A percentile compares a stretch with the other conserved stretches of the same genome.
These are phyloP conservation scores for Microplitis deprimator DNA, from an alignment of 2,888 invertebrate species.

Conservation along the genomic window DNA sequence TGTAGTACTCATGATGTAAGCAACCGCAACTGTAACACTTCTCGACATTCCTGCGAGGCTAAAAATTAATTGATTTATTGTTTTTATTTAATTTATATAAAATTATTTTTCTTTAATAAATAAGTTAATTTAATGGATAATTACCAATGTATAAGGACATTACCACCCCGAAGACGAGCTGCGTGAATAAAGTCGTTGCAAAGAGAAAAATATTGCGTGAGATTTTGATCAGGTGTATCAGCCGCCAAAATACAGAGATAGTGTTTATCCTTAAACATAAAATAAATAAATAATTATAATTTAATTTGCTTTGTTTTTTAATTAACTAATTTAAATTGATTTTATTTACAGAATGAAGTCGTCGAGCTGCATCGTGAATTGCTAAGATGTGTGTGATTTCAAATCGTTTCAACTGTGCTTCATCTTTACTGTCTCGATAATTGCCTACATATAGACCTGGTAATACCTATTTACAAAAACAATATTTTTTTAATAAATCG, in stretches of 20 bases:
- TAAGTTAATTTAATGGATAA: not conserved
- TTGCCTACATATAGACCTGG: constrained; percentile 96
- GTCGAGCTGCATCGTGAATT: constrained; percentile 94
- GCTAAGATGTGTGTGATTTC: constrained; percentile 96
- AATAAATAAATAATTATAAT: constrained; percentile 52
- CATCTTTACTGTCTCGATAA: constrained; percentile 95
- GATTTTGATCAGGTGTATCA: constrained; percentile 95
- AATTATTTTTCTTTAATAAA: not conserved
- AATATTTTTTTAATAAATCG: constrained; percentile 2
- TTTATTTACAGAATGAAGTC: constrained; percentile 84
- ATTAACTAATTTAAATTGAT: not conserved
- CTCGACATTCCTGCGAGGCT: constrained; percentile 97
- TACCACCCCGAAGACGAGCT: constrained; percentile 89
- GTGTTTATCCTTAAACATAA: constrained; percentile 87
- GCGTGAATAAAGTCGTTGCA: constrained; percentile 98
- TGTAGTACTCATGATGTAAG: constrained; percentile 96
- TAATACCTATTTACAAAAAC: constrained; percentile 79
- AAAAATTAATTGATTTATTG: constrained; percentile 51
- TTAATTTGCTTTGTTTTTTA: constrained; percentile 13
- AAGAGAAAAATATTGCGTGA: constrained; percentile 91
- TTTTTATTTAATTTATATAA: not conserved
- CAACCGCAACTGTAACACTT: constrained; percentile 95
- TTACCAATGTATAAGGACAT: constrained; percentile 95
- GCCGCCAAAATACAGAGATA: constrained; percentile 96
- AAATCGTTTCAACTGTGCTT: constrained; percentile 88